Conservation (phyloP, 2,797 vertebrate genomes). For the Streptopelia turtur region DNA sequence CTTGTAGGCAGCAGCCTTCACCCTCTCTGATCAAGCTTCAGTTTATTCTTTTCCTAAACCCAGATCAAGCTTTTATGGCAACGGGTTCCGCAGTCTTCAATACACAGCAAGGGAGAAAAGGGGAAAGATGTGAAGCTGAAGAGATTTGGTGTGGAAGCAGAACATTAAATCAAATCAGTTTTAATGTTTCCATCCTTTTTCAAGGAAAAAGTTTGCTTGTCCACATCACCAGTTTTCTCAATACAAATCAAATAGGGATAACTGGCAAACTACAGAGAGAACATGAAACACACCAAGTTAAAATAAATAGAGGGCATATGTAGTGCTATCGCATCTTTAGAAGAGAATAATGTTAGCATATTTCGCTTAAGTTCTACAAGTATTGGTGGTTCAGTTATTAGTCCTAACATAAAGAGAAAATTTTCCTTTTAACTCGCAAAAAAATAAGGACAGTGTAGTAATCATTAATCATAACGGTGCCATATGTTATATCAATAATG, state of each 20-base stretch:
- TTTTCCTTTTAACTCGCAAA: conserved; percentile 31
- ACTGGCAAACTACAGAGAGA: background rate
- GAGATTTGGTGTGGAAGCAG: background rate
- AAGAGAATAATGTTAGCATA: background rate
- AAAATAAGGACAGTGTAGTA: background rate
- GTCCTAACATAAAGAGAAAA: background rate
- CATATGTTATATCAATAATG: conserved; percentile 37
- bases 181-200: background rate
- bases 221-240: background rate
- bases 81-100: background rate
- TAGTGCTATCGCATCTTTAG: background rate
- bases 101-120: background rate
- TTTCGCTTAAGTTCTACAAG: background rate
- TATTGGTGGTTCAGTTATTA: background rate
- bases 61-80: background rate
- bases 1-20: background rate
- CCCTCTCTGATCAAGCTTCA: background rate
- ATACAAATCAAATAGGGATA: background rate
- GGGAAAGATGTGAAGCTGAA: background rate
- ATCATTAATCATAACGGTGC: background rate
- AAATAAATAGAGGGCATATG: background rate
- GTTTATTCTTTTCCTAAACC: background rate
- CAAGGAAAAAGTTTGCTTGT: background rate
- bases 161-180: background rate
- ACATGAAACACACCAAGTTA: background rate